Evolutionary conservation across 1,140 invertebrate genomes (phyloP), one percentile per base, ranked within the genome.

Genomic region (Philaenus spumarius): DNA sequence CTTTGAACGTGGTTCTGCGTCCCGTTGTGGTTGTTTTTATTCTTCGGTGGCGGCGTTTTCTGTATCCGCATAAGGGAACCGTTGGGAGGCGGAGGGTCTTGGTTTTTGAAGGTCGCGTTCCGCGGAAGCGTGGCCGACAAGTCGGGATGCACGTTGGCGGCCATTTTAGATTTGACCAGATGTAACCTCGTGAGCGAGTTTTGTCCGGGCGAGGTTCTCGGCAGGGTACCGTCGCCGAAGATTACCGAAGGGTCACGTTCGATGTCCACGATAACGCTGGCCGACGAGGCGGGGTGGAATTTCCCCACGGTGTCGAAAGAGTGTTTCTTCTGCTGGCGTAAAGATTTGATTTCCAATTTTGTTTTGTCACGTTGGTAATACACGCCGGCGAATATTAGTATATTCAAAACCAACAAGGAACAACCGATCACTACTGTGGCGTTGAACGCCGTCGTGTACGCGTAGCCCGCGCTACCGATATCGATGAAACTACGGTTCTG

Each of bases 371-470:
- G 77, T 68, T 95, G 92, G 70, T 95, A 95, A 66, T 94, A 96
- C 0, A 96, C 90, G 1, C 92, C 93, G 34, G 91, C 91, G 68
- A 96, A 95, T 64, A 97, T 92, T 9, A 97, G 76, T 0, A 95
- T 86, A 69, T 97, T 97, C 3, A 97, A 77, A 22, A 69, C 57
- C 2, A 69, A 55, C 17, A 95, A 72, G 1, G 87, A 89, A 67
- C 90, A 93, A 1, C 92, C 92, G 23, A 95, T 89, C 1, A 89
- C 89, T 59, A 95, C 90, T 2, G 90, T 93, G 5, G 93, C 84
- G 66, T 85, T 89, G 2, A 93, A 70, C 2, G 89, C 88, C 1
- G 89, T 92, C 2, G 85, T 88, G 68, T 90, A 91, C 0, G 85
- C 83, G 57, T 75, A 79, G 58, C 85, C 83, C 14, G 85, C 85